These are phyloP conservation scores for Sebastes hopkinsi DNA, from an alignment of 2,797 vertebrate genomes.

Conservation along the genomic window DNA sequence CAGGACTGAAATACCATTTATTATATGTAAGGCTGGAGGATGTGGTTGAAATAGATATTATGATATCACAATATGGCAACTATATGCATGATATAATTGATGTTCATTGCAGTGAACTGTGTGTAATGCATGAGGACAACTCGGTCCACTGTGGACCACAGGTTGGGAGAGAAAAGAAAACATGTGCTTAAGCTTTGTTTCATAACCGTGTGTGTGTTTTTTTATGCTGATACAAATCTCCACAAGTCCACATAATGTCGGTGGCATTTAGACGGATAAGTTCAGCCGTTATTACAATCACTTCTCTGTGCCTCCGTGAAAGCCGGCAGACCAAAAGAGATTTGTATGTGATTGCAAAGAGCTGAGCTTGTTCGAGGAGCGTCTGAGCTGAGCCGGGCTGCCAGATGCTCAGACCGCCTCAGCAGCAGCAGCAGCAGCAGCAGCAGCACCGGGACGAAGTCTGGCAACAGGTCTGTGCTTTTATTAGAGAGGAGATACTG, in stretches of 20 bases:
- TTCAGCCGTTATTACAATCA: conserved; percentile 50
- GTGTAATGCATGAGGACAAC: background rate
- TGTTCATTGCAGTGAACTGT: background rate
- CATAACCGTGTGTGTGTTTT: conserved; percentile 45
- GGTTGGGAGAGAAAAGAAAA: background rate
- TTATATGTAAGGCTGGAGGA: background rate
- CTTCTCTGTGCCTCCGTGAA: conserved; percentile 44
- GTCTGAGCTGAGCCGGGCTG: background rate
- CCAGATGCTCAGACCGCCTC: conserved; percentile 25
- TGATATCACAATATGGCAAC: background rate
- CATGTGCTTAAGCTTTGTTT: conserved; percentile 28
- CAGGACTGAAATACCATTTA: background rate
- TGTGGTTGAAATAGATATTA: background rate
- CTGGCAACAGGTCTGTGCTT: background rate
- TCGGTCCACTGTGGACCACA: background rate
- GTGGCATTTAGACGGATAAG: conserved; percentile 47
- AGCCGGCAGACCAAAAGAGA: conserved; percentile 62
- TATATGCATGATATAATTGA: background rate
- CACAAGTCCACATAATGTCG: conserved; percentile 35
- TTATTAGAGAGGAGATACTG: background rate
- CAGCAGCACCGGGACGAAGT: background rate
- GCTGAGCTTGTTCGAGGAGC: conserved; percentile 44
- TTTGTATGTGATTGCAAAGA: conserved; percentile 59
- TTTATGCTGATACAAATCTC: conserved; percentile 48
- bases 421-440: no score